These are phyloP conservation scores for Tricholauxania praeusta DNA, from an alignment of 2,888 invertebrate genomes.

Conservation along the genomic window DNA sequence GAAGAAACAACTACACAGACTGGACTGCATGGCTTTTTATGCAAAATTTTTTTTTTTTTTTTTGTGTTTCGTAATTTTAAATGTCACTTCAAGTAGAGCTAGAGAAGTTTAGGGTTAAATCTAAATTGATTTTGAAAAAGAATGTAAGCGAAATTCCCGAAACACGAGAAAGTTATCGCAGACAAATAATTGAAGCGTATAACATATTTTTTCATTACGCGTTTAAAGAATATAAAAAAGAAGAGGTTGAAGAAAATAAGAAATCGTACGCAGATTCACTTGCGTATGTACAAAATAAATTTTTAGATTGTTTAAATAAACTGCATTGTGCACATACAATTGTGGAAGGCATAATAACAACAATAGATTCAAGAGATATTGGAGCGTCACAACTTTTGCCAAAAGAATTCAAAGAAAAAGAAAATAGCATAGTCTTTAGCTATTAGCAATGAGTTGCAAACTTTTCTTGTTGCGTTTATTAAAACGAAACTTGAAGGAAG, in stretches of 20 bases:
- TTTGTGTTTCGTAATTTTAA: background rate
- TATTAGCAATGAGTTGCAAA: background rate
- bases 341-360: background rate
- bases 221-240: background rate
- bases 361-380: too few relatives aligned
- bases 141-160: background rate
- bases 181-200: conserved; percentile 1
- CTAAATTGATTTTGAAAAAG: background rate
- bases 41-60: background rate
- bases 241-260: background rate
- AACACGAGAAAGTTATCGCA: background rate
- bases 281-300: too few relatives aligned
- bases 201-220: background rate
- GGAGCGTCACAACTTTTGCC: background rate
- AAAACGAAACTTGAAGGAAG: background rate
- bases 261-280: background rate
- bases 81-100: background rate
- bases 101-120: background rate
- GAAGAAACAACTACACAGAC: too few relatives aligned
- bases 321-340: background rate
- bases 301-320: background rate
- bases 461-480: background rate
- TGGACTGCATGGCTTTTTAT: background rate
- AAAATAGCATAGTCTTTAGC: background rate
- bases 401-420: background rate